Conservation (phyloP, 1,140 invertebrate genomes). For the Stegodyphus mimosarum region DNA sequence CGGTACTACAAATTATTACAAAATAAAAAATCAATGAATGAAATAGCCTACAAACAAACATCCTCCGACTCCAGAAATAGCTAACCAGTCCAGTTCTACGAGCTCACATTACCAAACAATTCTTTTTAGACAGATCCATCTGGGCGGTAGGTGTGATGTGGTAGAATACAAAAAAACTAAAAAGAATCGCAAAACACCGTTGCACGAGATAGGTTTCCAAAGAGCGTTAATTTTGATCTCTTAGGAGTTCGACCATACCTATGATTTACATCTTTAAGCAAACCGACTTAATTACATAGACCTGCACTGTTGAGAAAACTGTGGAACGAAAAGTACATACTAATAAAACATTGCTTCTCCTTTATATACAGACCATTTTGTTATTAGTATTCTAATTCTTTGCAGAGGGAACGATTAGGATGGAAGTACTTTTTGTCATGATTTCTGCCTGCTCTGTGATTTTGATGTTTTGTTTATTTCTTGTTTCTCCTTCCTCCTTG, state of each 20-base stretch:
- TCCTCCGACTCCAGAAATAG: no score
- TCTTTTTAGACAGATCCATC: no score
- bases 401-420: slow-evolving; percentile 36
- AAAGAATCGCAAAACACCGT: no score
- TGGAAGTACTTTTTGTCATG: background rate
- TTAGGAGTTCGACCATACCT: slow-evolving; percentile 22
- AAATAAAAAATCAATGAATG: no score
- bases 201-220: background rate
- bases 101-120: no score
- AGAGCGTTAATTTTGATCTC: slow-evolving; percentile 9
- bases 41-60: no score
- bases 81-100: no score
- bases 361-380: slow-evolving; percentile 5
- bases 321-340: slow-evolving; percentile 28
- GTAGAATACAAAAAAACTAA: no score
- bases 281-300: slow-evolving; percentile 39
- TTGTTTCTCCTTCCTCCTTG: slow-evolving; percentile 7
- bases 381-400: slow-evolving; percentile 33
- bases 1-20: no score
- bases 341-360: slow-evolving; percentile 39
- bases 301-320: slow-evolving; percentile 21
- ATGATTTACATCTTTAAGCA: slow-evolving; percentile 31
- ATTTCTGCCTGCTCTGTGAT: background rate
- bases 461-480: background rate
- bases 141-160: no score